Base-by-base conservation (phyloP, 2,113 vertebrate species). In the Pontoporia blainvillei region DNA sequence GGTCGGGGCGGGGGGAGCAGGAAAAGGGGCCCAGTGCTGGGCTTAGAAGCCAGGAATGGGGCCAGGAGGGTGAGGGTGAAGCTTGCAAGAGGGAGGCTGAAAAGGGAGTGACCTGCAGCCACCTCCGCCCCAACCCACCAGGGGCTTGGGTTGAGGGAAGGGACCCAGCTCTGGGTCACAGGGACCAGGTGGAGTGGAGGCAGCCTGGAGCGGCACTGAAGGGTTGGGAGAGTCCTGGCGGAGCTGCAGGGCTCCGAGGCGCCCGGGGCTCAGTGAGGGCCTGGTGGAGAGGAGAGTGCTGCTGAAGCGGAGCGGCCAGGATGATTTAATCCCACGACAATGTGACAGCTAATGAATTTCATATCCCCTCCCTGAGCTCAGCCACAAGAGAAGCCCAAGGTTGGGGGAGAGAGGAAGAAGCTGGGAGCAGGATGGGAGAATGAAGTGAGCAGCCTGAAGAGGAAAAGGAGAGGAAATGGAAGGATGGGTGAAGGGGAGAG, bases 261-360 rank as follows among this genome's bases (percentile, higher is more conserved):
- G 4, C 57, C 66, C 31, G 86, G 0, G 46, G 36, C 86, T 85
- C 52, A 23, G 21, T 10, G 2, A n/a, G 34, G 90, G 75, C 14
- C 49, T 27, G 4, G 1, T 3, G 34, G 44, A 46, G 20, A 66
- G 21, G 18, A 44, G 39, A 25, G 39, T 3, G 15, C 14, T 27
- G 44, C 62, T 6, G n/a, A 54, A 44, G 64, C 49, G 95, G 62
- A 92, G 89, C 2, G 31, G 89, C 96, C 21, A 0, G 86, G 76
- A 93, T 98, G 97, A 98, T 88, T 97, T 97, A 61, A 95, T 96
- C 86, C 41, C 0, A 0, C 2, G 90, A 94, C 81, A 96, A 98
- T 92, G 94, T 54, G 96, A 97, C 85, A 1, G 59, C 94, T 97
- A 93, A 91, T 81, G 94, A 72, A 61, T 66, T 73, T 84, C 72